These are phyloP conservation scores for Pangasius larnaudii DNA, from an alignment of 2,797 vertebrate genomes.

Conservation along the genomic window DNA sequence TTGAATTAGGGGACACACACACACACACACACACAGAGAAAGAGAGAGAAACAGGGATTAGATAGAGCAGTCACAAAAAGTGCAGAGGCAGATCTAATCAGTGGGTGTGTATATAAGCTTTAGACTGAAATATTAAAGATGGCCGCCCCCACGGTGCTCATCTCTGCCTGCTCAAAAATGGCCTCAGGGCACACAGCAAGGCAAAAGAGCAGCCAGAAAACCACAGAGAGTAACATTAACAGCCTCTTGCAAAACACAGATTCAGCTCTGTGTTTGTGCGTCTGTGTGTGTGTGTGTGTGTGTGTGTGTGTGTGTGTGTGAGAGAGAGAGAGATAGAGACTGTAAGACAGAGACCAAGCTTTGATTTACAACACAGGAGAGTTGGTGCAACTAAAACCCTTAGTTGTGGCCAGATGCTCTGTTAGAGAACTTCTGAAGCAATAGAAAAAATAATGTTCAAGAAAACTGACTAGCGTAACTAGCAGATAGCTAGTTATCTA, in stretches of 20 bases:
- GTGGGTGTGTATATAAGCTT: not conserved
- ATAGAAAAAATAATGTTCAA: not conserved
- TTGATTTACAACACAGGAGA: not conserved
- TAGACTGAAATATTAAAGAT: slow-evolving; percentile 29
- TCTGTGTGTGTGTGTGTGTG: slow-evolving; percentile 17
- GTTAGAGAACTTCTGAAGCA: not conserved
- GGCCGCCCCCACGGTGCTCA: slow-evolving; percentile 24
- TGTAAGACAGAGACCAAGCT: not conserved
- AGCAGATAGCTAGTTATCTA: not conserved
- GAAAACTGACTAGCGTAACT: not conserved
- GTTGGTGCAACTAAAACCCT: not conserved
- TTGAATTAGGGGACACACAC: not conserved
- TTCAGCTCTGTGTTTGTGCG: not conserved
- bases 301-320: slow-evolving; percentile 7
- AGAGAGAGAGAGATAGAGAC: too few species aligned
- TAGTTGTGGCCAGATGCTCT: not conserved
- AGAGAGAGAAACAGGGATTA: not conserved
- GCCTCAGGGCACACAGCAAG: not conserved
- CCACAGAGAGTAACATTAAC: slow-evolving; percentile 5
- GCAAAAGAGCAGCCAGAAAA: slow-evolving; percentile 6
- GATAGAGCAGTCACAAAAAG: slow-evolving; percentile 25
- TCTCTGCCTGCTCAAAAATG: slow-evolving; percentile 13
- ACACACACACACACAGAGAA: not conserved
- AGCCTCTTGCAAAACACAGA: not conserved
- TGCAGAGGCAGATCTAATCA: slow-evolving; percentile 26